Base-by-base conservation (phyloP, 2,797 vertebrate species). In the Astyanax mexicanus region DNA sequence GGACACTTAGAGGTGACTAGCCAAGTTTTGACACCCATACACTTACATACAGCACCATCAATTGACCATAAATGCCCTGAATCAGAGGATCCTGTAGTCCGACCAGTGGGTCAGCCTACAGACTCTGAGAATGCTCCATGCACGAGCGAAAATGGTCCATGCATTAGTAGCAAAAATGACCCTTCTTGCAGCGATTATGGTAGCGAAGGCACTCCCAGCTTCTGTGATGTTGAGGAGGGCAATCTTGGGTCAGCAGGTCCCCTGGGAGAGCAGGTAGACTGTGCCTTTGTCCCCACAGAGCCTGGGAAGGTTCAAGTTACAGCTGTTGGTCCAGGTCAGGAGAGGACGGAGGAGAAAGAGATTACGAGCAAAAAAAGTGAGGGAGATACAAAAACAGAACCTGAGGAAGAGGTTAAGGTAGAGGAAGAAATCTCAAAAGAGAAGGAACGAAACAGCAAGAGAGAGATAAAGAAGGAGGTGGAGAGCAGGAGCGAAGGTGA, bases 331-430 rank as follows among this genome's bases (percentile, higher is more conserved):
- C 57, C 75, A 65, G 75, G 52, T 77, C 74, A 74, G 44, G 69
- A 47, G 74, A 78, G 74, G 74, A 75, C 72, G 70, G 79, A 66
- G 61, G 6, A 75, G 47, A 64, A 0, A 49, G 55, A 45, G 73
- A 44, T 40, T 10, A 23, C 72, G 45, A 52, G 47, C 37, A 61
- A 64, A 17, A 61, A 64, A 17, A 51, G 38, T 5, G 52, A 70
- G 58, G 35, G 19, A 58, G 66, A 15, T 6, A 37, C 35, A 35
- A 35, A 15, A 12, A 21, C 32, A 25, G 65, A 15, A n/a, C 38
- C 61, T 40, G 37, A 65, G 44, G 29, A 44, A 13, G 64, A 79
- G 45, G 82, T 77, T 67, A 71, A 85, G 38, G 52, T 52, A 23
- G 81, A 80, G 55, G 60, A 40, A 37, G 19, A 25, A 12, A 55